These are phyloP conservation scores for Delia radicum DNA, from an alignment of 1,140 invertebrate species.

Conservation along the genomic window DNA sequence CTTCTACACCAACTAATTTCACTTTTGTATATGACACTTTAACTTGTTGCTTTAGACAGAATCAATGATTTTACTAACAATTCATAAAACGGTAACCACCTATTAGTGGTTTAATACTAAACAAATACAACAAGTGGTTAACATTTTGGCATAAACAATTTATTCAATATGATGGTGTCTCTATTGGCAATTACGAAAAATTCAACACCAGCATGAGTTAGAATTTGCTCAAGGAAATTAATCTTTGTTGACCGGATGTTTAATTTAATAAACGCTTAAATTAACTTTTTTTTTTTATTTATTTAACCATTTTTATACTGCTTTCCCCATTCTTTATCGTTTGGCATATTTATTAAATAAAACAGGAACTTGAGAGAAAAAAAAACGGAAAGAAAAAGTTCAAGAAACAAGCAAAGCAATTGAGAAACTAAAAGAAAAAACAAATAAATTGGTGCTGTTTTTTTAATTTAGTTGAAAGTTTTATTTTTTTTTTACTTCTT, in stretches of 20 bases:
- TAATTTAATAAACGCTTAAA: constrained; percentile 1
- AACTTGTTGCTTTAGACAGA: background rate
- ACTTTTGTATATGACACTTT: background rate
- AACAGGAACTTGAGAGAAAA: too few relatives aligned
- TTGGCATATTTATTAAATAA: background rate
- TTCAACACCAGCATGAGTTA: background rate
- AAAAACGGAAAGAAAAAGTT: background rate
- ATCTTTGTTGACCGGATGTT: constrained; percentile 1
- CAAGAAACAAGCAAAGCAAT: too few relatives aligned
- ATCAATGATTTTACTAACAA: background rate
- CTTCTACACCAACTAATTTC: background rate
- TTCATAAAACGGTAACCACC: background rate
- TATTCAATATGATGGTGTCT: too few relatives aligned
- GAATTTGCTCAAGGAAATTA: background rate
- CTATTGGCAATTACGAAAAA: background rate
- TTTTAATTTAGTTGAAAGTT: too few relatives aligned
- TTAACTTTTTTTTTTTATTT: too few relatives aligned
- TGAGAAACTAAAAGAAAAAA: background rate
- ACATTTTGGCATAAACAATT: too few relatives aligned
- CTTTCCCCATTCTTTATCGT: background rate
- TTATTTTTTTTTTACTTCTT: too few relatives aligned
- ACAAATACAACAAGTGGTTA: too few relatives aligned
- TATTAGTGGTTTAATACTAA: background rate
- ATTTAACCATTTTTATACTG: background rate
- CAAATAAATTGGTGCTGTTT: too few relatives aligned